Percentiles rank a stretch among this genome's conserved stretches.
Conservation (phyloP, 1,140 invertebrate species). For the Listronotus bonariensis region DNA sequence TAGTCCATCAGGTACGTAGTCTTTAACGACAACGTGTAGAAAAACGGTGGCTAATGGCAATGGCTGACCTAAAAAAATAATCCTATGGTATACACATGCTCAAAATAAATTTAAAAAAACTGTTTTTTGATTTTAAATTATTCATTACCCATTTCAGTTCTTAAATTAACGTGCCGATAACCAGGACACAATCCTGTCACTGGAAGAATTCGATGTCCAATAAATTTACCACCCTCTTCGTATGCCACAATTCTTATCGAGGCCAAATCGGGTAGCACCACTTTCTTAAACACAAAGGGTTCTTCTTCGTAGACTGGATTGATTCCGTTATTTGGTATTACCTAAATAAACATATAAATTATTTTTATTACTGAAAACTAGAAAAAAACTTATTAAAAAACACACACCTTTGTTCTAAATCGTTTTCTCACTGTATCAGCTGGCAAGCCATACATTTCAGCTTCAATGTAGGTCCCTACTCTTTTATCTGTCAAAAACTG, state of each 20-base stretch:
- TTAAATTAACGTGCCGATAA: constrained; percentile 83
- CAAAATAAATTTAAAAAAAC: neutral
- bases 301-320: constrained; percentile 97
- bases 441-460: constrained; percentile 98
- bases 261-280: constrained; percentile 96
- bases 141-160: constrained; percentile 82
- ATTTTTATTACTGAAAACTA: neutral
- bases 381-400: neutral
- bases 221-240: constrained; percentile 92
- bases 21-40: constrained; percentile 91
- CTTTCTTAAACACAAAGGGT: constrained; percentile 98
- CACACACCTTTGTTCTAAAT: constrained; percentile 81
- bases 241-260: constrained; percentile 94
- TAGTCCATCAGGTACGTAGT: constrained; percentile 94
- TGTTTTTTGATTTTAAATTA: neutral
- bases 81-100: neutral
- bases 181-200: constrained; percentile 95
- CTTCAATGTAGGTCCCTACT: constrained; percentile 96
- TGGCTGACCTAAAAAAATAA: constrained; percentile 65
- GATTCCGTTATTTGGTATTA: constrained; percentile 93
- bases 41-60: constrained; percentile 88
- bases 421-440: constrained; percentile 97
- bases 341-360: constrained; percentile 3
- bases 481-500: constrained; percentile 97
- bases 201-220: constrained; percentile 95